These are phyloP conservation scores for Euzophera pinguis DNA, from an alignment of 2,888 invertebrate genomes.

Conservation along the genomic window DNA sequence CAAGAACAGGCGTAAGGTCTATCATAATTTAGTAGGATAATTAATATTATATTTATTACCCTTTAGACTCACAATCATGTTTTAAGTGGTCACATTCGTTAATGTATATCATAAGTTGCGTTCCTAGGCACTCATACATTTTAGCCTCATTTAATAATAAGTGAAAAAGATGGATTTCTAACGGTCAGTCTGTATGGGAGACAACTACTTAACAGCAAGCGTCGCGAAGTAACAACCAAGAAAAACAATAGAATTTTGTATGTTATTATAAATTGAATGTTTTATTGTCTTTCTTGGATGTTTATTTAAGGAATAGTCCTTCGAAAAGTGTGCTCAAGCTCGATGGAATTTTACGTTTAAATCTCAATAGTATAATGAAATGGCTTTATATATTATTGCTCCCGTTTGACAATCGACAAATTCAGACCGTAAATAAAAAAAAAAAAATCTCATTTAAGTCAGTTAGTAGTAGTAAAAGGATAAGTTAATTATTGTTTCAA, in stretches of 20 bases:
- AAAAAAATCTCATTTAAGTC: too few species aligned
- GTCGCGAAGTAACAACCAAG: constrained; percentile 22
- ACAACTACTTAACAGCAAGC: constrained; percentile 42
- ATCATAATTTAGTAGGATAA: constrained; percentile 60
- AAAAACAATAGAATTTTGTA: constrained; percentile 23
- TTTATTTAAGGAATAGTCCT: neutral
- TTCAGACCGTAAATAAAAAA: too few species aligned
- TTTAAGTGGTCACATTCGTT: constrained; percentile 68
- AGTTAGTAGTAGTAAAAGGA: too few species aligned
- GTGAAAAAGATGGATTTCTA: constrained; percentile 26
- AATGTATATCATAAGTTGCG: constrained; percentile 75
- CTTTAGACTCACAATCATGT: constrained; percentile 75
- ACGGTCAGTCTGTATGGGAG: constrained; percentile 47
- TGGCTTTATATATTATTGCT: too few species aligned
- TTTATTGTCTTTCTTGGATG: constrained; percentile 23
- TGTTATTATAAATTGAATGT: constrained; percentile 17
- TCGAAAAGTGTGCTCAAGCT: constrained; percentile 2
- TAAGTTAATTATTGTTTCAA: too few species aligned
- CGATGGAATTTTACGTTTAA: neutral
- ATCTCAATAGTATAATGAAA: neutral
- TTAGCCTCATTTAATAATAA: constrained; percentile 54
- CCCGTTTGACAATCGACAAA: too few species aligned
- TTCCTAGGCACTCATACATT: constrained; percentile 74
- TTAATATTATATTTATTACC: constrained; percentile 59
- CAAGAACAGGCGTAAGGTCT: constrained; percentile 53